Percentiles rank a stretch among this genome's conserved stretches.
These are phyloP conservation scores for Dione vanillae DNA, from an alignment of 2,888 invertebrate species.

Conservation along the genomic window DNA sequence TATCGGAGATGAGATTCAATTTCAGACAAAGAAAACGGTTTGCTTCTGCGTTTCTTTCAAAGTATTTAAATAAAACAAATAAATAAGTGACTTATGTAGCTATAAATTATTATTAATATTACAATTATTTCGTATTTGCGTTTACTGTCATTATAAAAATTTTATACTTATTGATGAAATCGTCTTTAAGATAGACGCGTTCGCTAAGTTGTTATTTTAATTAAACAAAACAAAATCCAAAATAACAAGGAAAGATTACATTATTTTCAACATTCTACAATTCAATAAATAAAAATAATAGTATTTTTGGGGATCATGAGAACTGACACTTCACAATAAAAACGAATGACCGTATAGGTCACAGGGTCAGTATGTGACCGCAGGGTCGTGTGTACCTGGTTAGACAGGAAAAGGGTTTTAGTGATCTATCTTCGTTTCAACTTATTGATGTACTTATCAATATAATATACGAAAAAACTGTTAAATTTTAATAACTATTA, in stretches of 20 bases:
- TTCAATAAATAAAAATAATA: neutral
- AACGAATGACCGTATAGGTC: conserved; percentile 38
- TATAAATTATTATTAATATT: no score
- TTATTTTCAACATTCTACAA: no score
- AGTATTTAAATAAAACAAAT: neutral
- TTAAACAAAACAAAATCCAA: no score
- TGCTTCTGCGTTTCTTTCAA: neutral
- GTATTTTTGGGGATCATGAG: conserved; percentile 44
- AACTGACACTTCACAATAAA: conserved; percentile 44
- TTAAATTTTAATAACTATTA: neutral
- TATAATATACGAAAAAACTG: neutral
- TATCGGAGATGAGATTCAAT: conserved; percentile 42
- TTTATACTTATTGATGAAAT: no score
- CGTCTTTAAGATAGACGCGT: no score
- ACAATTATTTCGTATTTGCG: no score
- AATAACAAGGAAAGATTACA: no score
- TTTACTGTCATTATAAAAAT: no score
- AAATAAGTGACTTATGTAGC: neutral
- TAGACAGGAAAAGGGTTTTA: conserved; percentile 37
- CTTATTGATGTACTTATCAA: neutral
- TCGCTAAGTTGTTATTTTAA: no score
- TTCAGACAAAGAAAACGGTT: conserved; percentile 29
- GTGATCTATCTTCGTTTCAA: neutral
- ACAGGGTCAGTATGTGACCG: conserved; percentile 43
- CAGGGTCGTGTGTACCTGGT: conserved; percentile 39